A percentile compares a stretch with the other conserved stretches of the same genome.
Evolutionary conservation across 2,797 vertebrate genomes (phyloP).

Genomic region (Chelidonichthys spinosus): DNA sequence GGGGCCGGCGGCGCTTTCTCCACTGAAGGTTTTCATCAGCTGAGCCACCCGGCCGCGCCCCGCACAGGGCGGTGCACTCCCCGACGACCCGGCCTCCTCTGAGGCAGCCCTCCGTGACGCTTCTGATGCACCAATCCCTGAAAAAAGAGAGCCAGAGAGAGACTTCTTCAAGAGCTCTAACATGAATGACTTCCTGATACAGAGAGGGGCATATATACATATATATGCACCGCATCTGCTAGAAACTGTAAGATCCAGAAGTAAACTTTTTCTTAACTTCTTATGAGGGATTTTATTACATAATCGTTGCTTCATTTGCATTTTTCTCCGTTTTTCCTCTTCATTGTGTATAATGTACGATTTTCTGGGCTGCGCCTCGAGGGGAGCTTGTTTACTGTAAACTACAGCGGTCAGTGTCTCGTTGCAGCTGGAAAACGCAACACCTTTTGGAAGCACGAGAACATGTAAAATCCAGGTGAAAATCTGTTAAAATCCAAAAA

Average conservation of each 20-base stretch:
- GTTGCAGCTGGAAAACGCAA: conserved; percentile 17
- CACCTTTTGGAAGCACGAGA: neutral
- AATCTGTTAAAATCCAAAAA: neutral
- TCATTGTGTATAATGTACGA: neutral
- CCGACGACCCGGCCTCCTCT: conserved; percentile 33
- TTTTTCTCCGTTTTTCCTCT: neutral
- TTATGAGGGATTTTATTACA: neutral
- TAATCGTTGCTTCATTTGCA: neutral
- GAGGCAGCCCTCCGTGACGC: conserved; percentile 39
- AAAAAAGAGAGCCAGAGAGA: conserved; percentile 25
- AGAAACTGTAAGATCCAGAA: neutral
- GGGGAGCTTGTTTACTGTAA: conserved; percentile 24
- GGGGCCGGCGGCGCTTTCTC: conserved; percentile 23
- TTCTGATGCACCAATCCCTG: conserved; percentile 59
- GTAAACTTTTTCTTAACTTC: neutral
- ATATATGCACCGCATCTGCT: neutral
- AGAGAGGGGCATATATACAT: neutral
- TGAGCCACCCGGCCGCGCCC: conserved; percentile 83
- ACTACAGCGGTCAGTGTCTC: conserved; percentile 11
- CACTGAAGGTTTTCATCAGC: conserved; percentile 84
- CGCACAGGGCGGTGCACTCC: conserved; percentile 31
- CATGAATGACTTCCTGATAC: neutral
- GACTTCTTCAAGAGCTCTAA: conserved; percentile 1
- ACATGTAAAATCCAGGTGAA: conserved; percentile 6
- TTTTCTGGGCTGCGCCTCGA: conserved; percentile 4